A percentile compares a stretch with the other conserved stretches of the same genome.
Conservation (phyloP, 1,140 invertebrate genomes). For the Wasmannia auropunctata region DNA sequence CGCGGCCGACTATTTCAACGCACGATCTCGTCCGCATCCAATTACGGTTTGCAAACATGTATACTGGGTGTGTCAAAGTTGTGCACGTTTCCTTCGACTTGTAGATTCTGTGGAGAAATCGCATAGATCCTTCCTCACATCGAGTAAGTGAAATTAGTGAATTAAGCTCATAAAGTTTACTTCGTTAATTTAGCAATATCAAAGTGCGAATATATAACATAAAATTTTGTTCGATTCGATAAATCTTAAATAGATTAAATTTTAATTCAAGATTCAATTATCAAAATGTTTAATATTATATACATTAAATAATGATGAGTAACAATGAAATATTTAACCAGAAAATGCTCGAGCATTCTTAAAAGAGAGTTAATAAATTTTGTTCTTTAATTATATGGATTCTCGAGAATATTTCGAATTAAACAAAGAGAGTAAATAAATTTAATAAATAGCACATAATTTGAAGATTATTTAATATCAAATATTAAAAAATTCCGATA, state of each 20-base stretch:
- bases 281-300: background rate
- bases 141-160: background rate
- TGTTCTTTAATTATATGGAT: background rate
- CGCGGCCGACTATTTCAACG: constrained; percentile 65
- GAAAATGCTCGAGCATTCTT: background rate
- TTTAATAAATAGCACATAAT: constrained; percentile 8
- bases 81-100: background rate
- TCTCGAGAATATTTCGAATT: background rate
- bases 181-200: background rate
- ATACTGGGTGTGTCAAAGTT: constrained; percentile 21
- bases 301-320: background rate
- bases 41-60: constrained; percentile 70
- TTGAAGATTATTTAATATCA: background rate
- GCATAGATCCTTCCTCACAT: background rate
- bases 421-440: background rate
- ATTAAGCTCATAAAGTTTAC: background rate
- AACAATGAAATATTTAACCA: background rate
- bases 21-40: constrained; percentile 68
- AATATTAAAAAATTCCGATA: constrained; percentile 7
- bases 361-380: background rate
- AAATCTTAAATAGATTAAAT: background rate
- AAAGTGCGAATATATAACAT: background rate
- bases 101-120: constrained; percentile 17
- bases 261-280: background rate
- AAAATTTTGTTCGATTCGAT: background rate